Evolutionary conservation across 2,888 invertebrate species (phyloP), one percentile per base, ranked within the genome.

Genomic region (Myopa tessellatipennis): DNA sequence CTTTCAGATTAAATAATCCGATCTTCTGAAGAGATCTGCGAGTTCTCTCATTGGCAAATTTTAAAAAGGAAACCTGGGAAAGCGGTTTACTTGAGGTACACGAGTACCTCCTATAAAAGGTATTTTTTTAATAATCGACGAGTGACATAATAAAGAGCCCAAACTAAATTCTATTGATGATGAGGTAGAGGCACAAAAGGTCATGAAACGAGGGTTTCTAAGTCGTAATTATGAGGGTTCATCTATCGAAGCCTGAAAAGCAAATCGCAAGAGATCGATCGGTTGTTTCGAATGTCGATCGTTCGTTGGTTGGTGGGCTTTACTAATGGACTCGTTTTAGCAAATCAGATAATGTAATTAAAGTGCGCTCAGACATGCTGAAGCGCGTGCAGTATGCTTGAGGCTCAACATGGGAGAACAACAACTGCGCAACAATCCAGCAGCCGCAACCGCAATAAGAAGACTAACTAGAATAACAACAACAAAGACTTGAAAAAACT

Each of bases 341-440:
- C 34, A 74, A 67, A 74, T 74, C 65, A 38, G 74, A 67, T 74
- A 74, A 74, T 55, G 74, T 74, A 36, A 74, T 67, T 74, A 74
- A 40, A 40, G 18, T 18, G 26, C 2, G 63, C 67, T 65, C 10
- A 65, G 74, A 18, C 67, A 14, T 14, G 40, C 36, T 10, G 58
- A 61, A 26, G 26, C 40, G 61, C 18, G n/a, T n/a, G 38, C 12
- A 58, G 38, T 10, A 34, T 67, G 67, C 65, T 26, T 38, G 45
- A 4, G 65, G 36, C 52, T 65, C 65, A 74, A 67, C 74, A 74
- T 36, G 16, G 36, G 65, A 73, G 6, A 61, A 40, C 18, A 36
- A 18, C 36, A 18, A 55, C 55, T 55, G 55, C 26, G 26, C 26
- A 26, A 26, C 26, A 26, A 26, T 26, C 26, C 63, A 63, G 61